These are phyloP conservation scores for Chalcosyrphus nemorum DNA, from an alignment of 2,888 invertebrate species.

Conservation along the genomic window DNA sequence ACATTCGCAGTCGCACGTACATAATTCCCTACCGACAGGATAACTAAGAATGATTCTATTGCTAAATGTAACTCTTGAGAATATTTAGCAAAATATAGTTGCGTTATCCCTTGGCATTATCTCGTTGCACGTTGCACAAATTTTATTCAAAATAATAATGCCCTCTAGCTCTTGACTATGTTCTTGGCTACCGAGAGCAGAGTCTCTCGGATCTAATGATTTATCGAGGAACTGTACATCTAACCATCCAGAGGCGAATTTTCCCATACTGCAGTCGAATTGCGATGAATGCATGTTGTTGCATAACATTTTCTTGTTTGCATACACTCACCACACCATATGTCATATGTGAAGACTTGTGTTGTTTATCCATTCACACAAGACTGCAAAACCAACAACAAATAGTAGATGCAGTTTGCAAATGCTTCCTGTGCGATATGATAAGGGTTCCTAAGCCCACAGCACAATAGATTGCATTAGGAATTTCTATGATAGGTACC, in stretches of 20 bases:
- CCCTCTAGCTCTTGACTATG: not conserved
- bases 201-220: not conserved
- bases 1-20: too few relatives aligned
- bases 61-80: too few relatives aligned
- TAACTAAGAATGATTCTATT: too few relatives aligned
- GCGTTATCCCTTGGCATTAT: not conserved
- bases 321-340: not conserved
- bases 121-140: not conserved
- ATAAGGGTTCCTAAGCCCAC: slow-evolving; percentile 23
- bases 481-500: not conserved
- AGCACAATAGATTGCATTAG: not conserved
- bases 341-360: slow-evolving; percentile 20
- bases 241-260: not conserved
- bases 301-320: slow-evolving; percentile 50
- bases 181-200: not conserved
- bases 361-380: slow-evolving; percentile 24
- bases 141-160: not conserved
- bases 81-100: not conserved
- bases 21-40: too few relatives aligned
- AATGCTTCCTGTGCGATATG: slow-evolving; percentile 53
- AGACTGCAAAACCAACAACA: slow-evolving; percentile 3
- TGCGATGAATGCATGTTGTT: slow-evolving; percentile 32
- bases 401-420: slow-evolving; percentile 28
- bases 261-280: not conserved
- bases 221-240: not conserved